Base-by-base conservation (phyloP, 1,140 invertebrate genomes). In the Micrasema longulum region DNA sequence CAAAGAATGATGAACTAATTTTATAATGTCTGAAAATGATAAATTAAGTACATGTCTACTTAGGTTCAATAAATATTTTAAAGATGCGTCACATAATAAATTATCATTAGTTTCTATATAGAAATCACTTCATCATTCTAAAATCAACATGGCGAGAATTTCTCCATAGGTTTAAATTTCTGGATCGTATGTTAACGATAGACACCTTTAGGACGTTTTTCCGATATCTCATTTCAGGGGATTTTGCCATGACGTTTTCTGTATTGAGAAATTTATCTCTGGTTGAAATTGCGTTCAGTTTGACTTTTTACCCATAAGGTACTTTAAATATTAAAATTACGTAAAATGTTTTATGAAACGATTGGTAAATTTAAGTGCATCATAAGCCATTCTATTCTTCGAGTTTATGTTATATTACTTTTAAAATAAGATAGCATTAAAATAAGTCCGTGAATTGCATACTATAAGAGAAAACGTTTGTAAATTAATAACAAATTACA, bases 211-310 rank as follows among this genome's bases (percentile, higher is more conserved):
- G 43, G 73, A 75, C 73, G 69, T 55, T 67, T 75, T 69, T 53
- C 73, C 73, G 66, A 75, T 75, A 75, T 71, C 73, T 68, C 73
- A 75, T 75, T 75, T 55, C 66, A 38, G 52, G 45, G 73, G 73
- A 71, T 71, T 75, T 71, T 43, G 48, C 16, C 35, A n/a, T 75
- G 73, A 75, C 73, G 66, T 69, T 57, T 66, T 71, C 55, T 55
- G 69, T 71, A 48, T 66, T 67, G 71, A 60, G 50, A 71, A 68
- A 75, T 67, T 38, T 53, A 67, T 67, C 20, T 67, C 20, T 12
- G 9, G 36, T 38, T 14, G 35, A 67, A 67, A 53, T 38, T 26
- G 26, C 26, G 12, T 23, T n/a, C 22, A 67, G 31, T 41, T 23
- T 18, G 48, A 14, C 26, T 63, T 63, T n/a, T 11, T 45, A 48